Conservation (phyloP, 2,888 invertebrate genomes). For the Magallana nippona region DNA sequence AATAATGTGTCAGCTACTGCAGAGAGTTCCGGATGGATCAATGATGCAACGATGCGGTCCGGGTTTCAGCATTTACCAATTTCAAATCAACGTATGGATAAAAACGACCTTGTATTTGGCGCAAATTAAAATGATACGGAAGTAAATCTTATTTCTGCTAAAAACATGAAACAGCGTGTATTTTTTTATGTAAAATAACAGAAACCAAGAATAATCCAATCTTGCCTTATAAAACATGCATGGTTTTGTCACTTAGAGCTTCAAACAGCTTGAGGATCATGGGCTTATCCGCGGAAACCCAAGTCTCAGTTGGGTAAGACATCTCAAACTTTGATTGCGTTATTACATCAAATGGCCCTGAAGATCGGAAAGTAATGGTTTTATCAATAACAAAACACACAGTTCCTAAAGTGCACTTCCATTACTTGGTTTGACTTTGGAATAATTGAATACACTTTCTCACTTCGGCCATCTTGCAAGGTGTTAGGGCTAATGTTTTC, state of each 20-base stretch:
- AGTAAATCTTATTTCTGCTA: not conserved
- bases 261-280: not conserved
- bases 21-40: not conserved
- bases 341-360: constrained; percentile 33
- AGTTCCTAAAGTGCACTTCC: constrained; percentile 29
- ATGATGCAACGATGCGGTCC: constrained; percentile 13
- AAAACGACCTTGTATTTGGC: not conserved
- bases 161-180: not conserved
- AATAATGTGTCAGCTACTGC: not conserved
- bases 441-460: constrained; percentile 32
- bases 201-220: not conserved
- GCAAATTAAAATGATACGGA: not conserved
- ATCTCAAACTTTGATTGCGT: constrained; percentile 27
- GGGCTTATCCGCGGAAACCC: not conserved
- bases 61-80: not conserved
- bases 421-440: constrained; percentile 2
- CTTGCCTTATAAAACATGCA: constrained; percentile 15
- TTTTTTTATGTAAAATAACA: not conserved
- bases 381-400: constrained; percentile 24
- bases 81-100: not conserved
- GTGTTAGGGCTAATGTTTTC: constrained; percentile 26
- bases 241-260: not conserved
- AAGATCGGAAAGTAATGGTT: constrained; percentile 26
- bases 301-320: constrained; percentile 23
- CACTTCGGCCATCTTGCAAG: constrained; percentile 19